phyloP scores from a whole-genome alignment of 2,113 vertebrate genomes.

The Aegithalos caudatus region DNA sequence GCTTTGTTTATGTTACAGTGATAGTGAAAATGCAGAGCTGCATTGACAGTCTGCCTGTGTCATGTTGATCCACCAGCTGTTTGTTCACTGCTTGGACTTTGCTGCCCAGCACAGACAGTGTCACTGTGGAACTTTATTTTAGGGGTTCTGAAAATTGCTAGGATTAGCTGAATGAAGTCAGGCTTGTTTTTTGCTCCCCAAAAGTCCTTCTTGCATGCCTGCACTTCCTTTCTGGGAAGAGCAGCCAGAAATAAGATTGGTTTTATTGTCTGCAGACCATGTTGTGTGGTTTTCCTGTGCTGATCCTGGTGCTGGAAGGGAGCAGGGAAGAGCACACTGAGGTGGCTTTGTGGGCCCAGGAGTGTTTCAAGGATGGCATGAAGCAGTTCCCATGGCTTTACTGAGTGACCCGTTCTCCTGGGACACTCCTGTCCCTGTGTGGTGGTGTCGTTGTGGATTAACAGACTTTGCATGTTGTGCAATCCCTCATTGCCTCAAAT shows the following conservation, averaged over 20 bases:
- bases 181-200: not conserved
- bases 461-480: not conserved
- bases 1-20: not conserved
- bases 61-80: not conserved
- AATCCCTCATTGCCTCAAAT: not conserved
- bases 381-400: not conserved
- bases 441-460: not conserved
- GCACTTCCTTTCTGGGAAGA: not conserved
- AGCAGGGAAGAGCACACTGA: not conserved
- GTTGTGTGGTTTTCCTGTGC: not conserved
- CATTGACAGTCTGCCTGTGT: rapidly evolving
- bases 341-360: not conserved
- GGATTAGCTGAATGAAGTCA: not conserved
- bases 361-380: not conserved
- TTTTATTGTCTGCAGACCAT: rapidly evolving
- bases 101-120: not conserved
- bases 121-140: not conserved
- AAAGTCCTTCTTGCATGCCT: not conserved
- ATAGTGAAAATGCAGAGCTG: not conserved
- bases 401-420: not conserved
- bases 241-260: not conserved
- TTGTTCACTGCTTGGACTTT: not conserved
- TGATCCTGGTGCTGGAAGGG: not conserved
- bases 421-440: not conserved
- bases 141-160: not conserved